phyloP scores from a whole-genome alignment of 2,797 vertebrate species.

The Apogon talboti region DNA sequence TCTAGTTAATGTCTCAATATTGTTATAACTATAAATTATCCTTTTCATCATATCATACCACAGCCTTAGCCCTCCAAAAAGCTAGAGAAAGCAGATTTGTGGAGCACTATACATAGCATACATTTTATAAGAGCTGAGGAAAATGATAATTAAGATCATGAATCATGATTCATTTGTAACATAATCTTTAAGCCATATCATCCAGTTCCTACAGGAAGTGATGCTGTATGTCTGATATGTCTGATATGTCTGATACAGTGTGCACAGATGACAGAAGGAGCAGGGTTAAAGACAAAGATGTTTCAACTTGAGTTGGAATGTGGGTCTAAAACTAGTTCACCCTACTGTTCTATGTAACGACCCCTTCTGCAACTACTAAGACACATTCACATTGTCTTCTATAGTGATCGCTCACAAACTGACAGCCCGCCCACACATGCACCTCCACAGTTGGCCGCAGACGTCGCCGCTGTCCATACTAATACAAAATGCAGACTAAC shows the following conservation, averaged over 20 bases:
- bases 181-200: too few relatives aligned
- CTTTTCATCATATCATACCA: too few relatives aligned
- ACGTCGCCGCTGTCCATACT: constrained; percentile 38
- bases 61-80: too few relatives aligned
- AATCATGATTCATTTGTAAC: too few relatives aligned
- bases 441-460: constrained; percentile 49
- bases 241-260: too few relatives aligned
- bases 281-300: constrained; percentile 7
- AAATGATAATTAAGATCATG: too few relatives aligned
- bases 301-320: constrained; percentile 6
- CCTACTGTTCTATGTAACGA: neutral
- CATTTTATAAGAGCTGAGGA: too few relatives aligned
- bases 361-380: too few relatives aligned
- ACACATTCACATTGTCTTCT: constrained; percentile 1
- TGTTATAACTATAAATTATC: too few relatives aligned
- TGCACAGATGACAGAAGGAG: neutral
- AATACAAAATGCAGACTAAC: constrained; percentile 24
- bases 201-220: neutral
- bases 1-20: too few relatives aligned
- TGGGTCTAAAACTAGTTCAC: constrained; percentile 44
- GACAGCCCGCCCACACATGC: constrained; percentile 48
- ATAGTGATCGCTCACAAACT: constrained; percentile 16
- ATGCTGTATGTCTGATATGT: constrained; percentile 18
- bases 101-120: too few relatives aligned
- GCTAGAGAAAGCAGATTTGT: too few relatives aligned